Evolutionary conservation across 2,113 vertebrate species (phyloP).

Genomic region (Catharus bicknelli): DNA sequence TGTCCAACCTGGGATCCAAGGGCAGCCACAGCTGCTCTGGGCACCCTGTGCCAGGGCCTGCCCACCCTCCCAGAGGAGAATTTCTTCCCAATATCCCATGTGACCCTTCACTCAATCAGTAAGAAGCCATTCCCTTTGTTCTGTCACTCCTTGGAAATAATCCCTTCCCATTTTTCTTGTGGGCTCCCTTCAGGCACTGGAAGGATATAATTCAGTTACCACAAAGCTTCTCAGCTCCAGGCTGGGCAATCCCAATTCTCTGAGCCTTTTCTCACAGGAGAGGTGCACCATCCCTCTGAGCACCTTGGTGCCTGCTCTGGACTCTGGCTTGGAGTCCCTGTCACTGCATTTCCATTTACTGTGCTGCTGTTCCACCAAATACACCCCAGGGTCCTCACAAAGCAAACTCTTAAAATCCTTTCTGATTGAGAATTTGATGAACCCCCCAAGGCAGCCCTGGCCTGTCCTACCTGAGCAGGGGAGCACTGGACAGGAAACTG

Average conservation of each 20-base stretch:
- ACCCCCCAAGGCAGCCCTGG: rapidly evolving
- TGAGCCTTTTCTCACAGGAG: background rate
- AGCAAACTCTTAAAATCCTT: background rate
- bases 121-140: background rate
- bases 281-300: background rate
- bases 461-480: slow-evolving; percentile 46
- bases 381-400: background rate
- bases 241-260: background rate
- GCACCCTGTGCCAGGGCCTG: background rate
- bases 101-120: background rate
- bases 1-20: background rate
- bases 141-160: background rate
- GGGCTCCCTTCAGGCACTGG: background rate
- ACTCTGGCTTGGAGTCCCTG: background rate
- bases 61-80: background rate
- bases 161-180: background rate
- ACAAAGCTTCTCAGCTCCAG: background rate
- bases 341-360: background rate
- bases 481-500: slow-evolving; percentile 71
- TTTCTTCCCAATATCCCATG: background rate
- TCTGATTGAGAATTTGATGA: background rate
- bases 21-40: background rate
- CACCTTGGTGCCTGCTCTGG: background rate
- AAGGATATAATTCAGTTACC: background rate
- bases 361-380: background rate